Conservation (phyloP, 2,888 invertebrate species). For the Chesias legatella region DNA sequence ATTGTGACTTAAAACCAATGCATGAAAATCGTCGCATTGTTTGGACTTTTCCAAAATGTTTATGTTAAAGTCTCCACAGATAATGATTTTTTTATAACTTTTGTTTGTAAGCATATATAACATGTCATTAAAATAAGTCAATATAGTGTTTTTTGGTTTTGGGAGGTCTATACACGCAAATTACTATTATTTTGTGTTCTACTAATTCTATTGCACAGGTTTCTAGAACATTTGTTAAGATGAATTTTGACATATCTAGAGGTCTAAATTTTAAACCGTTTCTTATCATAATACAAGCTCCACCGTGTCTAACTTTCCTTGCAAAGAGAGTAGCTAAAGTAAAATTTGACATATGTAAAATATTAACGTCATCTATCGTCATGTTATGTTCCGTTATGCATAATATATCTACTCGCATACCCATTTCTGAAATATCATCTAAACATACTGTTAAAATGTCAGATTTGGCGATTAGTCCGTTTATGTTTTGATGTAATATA, state of each 20-base stretch:
- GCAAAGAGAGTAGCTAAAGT: background rate
- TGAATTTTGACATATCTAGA: background rate
- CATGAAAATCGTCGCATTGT: no score
- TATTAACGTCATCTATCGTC: background rate
- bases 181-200: background rate
- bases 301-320: background rate
- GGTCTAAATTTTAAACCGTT: background rate
- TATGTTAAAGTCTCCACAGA: no score
- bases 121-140: no score
- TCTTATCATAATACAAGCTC: constrained; percentile 1
- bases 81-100: no score
- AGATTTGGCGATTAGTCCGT: constrained; percentile 1
- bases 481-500: constrained; percentile 1
- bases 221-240: background rate
- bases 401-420: background rate
- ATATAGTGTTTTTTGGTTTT: no score
- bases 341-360: background rate
- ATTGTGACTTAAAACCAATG: no score
- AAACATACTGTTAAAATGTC: background rate
- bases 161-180: background rate
- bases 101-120: background rate
- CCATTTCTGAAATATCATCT: background rate
- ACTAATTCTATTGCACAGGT: background rate
- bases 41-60: no score
- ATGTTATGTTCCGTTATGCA: no score